These are phyloP conservation scores for Rhopalosiphum padi DNA, from an alignment of 1,140 invertebrate genomes.

Conservation along the genomic window DNA sequence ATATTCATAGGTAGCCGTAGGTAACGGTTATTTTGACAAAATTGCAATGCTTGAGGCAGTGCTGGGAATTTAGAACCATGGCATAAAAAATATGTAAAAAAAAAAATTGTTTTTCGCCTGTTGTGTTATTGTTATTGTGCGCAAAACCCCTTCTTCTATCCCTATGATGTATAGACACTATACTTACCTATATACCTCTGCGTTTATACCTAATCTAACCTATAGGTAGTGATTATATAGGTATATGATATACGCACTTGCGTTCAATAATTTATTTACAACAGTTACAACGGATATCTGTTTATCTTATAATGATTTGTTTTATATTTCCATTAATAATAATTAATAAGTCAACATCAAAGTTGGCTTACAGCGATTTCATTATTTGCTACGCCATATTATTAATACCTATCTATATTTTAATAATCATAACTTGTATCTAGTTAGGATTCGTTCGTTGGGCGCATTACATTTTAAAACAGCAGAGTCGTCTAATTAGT, in stretches of 20 bases:
- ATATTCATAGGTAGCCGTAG: not conserved
- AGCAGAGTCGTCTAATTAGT: not conserved
- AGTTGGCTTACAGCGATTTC: not conserved
- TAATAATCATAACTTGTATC: not conserved
- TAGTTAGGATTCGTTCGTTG: not conserved
- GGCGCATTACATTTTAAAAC: not conserved
- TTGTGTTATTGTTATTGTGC: not conserved
- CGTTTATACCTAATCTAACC: too few species aligned
- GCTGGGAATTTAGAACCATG: not conserved
- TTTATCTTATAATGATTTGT: too few species aligned
- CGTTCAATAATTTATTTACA: too few species aligned
- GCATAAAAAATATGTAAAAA: not conserved
- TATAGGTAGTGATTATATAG: too few species aligned
- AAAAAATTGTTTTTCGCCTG: not conserved
- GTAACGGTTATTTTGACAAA: not conserved
- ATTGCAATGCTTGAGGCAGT: not conserved
- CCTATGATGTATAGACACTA: not conserved
- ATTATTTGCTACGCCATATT: not conserved
- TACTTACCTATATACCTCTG: not conserved
- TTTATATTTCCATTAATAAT: not conserved
- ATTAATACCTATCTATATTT: too few species aligned
- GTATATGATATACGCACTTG: too few species aligned
- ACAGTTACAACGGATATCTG: too few species aligned
- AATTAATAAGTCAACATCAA: not conserved
- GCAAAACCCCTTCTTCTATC: not conserved